Conservation (phyloP, 2,113 vertebrate genomes). For the Melanerpes formicivorus region DNA sequence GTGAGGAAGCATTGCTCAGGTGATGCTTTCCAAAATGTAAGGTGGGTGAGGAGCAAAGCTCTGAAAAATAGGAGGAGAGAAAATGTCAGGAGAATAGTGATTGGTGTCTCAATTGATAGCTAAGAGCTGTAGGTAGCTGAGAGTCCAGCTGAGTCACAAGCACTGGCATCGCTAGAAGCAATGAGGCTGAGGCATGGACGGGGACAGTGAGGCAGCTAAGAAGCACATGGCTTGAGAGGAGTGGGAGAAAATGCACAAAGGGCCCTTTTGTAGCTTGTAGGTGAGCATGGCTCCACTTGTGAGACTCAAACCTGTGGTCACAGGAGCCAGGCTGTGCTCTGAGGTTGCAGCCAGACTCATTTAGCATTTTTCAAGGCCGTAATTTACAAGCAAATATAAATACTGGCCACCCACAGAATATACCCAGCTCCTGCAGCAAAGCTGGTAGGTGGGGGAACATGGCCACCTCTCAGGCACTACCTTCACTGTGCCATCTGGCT, state of each 20-base stretch:
- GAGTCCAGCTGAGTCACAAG: constrained; percentile 2
- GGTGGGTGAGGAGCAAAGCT: constrained; percentile 36
- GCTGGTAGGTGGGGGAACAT: neutral
- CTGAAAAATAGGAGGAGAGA: neutral
- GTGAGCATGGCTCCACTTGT: neutral
- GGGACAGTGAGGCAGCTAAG: neutral
- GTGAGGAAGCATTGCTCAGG: neutral
- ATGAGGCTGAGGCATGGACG: neutral
- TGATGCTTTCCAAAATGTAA: neutral
- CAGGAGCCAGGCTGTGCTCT: constrained; percentile 34
- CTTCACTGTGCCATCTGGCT: neutral
- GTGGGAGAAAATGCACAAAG: constrained; percentile 29
- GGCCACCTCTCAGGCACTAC: neutral
- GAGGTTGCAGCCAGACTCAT: constrained; percentile 42
- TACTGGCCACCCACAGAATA: constrained; percentile 26
- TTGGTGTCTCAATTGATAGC: neutral
- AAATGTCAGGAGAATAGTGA: neutral
- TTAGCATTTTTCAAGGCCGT: neutral
- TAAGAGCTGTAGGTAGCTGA: neutral
- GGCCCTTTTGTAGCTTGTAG: constrained; percentile 9
- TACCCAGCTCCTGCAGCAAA: neutral
- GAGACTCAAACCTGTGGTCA: neutral
- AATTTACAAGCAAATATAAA: constrained; percentile 57
- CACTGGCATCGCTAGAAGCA: neutral
- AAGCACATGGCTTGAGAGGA: neutral